phyloP scores from a whole-genome alignment of 2,888 invertebrate genomes.

The Scrobipalpa costella region DNA sequence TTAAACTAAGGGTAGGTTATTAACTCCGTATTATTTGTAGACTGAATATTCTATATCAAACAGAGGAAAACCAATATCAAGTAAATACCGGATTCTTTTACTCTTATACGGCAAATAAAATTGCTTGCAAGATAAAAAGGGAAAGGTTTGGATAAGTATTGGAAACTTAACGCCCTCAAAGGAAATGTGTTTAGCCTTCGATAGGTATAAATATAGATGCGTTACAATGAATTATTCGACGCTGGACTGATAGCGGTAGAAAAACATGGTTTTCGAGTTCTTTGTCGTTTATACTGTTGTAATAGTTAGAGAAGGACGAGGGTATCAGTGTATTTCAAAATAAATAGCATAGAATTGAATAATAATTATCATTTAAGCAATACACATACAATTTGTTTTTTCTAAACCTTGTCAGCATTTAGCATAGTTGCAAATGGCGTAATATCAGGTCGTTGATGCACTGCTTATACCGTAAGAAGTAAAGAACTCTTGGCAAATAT shows the following conservation, averaged over 20 bases:
- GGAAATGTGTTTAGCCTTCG: not conserved
- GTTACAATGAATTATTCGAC: not conserved
- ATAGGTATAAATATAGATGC: not conserved
- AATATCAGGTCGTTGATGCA: too few species aligned
- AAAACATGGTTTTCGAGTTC: not conserved
- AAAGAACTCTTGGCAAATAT: too few species aligned
- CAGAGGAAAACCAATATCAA: constrained; percentile 1
- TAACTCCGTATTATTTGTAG: not conserved
- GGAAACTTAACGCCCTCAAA: constrained; percentile 6
- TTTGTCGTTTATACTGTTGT: not conserved
- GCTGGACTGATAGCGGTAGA: too few species aligned
- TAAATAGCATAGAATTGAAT: too few species aligned
- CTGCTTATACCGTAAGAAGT: too few species aligned
- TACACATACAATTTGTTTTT: too few species aligned
- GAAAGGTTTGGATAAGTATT: not conserved
- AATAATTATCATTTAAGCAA: too few species aligned
- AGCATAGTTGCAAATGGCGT: too few species aligned
- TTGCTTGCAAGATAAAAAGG: not conserved
- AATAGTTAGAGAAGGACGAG: not conserved
- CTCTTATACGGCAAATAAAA: not conserved
- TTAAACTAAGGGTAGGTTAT: too few species aligned
- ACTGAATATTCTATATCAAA: not conserved
- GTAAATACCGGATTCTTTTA: too few species aligned
- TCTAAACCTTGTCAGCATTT: too few species aligned
- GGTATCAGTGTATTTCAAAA: too few species aligned